Evolutionary conservation across 2,113 vertebrate species (phyloP).

Genomic region (Heptranchias perlo): DNA sequence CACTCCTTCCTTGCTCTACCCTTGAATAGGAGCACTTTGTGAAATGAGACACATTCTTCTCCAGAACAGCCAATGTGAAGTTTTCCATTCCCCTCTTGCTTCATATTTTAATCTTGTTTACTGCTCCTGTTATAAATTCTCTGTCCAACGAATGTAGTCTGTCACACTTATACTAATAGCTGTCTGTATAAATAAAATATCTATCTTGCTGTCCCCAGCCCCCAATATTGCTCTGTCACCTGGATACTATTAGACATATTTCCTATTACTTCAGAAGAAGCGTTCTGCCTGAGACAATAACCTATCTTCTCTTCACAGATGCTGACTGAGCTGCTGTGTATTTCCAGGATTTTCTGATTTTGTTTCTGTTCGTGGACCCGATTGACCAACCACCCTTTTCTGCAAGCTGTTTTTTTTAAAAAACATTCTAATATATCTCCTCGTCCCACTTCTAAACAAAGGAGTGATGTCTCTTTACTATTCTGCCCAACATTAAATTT

Average conservation of each 20-base stretch:
- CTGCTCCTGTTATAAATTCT: neutral
- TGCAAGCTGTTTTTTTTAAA: neutral
- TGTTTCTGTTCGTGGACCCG: neutral
- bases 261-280: neutral
- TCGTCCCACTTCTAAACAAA: neutral
- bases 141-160: neutral
- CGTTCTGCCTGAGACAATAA: neutral
- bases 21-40: neutral
- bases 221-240: neutral
- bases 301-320: neutral
- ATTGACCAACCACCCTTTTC: neutral
- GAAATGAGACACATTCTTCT: neutral
- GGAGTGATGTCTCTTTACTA: neutral
- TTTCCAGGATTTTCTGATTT: neutral
- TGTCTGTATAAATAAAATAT: neutral
- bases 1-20: neutral
- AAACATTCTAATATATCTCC: neutral
- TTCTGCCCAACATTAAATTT: neutral
- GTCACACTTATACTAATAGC: neutral
- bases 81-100: neutral
- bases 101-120: neutral
- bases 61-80: neutral
- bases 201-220: neutral
- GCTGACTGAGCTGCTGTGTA: neutral
- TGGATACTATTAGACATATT: neutral